Base-by-base conservation (phyloP, 1,140 invertebrate genomes). In the Brachionus plicatilis region DNA sequence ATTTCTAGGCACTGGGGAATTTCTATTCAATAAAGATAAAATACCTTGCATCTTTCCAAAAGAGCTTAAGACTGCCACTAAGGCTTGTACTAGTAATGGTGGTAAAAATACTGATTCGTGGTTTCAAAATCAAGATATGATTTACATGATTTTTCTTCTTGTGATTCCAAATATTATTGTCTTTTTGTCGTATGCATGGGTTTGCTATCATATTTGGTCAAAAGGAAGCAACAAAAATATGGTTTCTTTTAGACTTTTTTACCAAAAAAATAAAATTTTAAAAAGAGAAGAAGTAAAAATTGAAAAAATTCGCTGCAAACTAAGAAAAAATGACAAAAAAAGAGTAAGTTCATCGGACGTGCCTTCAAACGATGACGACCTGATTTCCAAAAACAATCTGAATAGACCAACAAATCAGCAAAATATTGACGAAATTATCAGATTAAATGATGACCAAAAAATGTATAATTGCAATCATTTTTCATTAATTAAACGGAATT, bases 121-220 rank as follows among this genome's bases (percentile, higher is more conserved):
- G 9, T 53, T 76, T 8, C 8, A 76, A 0, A 76, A 76, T 0
- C 50, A 43, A 20, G 72, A 76, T 8, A 82, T 82, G n/a, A 37
- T 65, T 14, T 82, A 82, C 29, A 82, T 68, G 41, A n/a, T 82
- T 60, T 65, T 43, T 37, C 43, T 82, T 27, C 50, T 82, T 20
- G 79, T 82, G 6, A 14, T 82, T 11, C 79, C 79, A 1, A 82
- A 82, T 65, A 11, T 60, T 43, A 43, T 82, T 27, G 79, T 82
- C 0, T 24, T 82, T 2, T 45, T 20, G 12, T 82, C 50, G 4
- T 82, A 82, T 37, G 8, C 33, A 6, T 68, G 53, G 53, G 33
- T 82, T 12, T 82, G 79, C 29, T 45, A 82, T 65, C 53, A 82
- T 14, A 82, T 82, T 43, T 82, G 79, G 79, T 82, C 79, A 27